These are phyloP conservation scores for Formica selysi DNA, from an alignment of 1,140 invertebrate species.

Conservation along the genomic window DNA sequence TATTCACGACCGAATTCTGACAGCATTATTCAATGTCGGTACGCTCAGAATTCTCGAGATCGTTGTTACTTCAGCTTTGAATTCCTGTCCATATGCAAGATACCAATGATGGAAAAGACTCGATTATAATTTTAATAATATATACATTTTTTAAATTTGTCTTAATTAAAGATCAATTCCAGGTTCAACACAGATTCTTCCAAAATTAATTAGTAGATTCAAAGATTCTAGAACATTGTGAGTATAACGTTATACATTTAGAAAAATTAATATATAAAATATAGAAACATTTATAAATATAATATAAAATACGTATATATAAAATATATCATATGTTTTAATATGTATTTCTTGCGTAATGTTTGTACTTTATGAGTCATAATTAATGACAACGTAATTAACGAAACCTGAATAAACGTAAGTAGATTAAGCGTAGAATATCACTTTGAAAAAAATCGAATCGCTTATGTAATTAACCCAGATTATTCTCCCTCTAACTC, in stretches of 20 bases:
- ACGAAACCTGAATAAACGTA: conserved; percentile 7
- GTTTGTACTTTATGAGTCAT: neutral
- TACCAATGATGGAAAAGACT: neutral
- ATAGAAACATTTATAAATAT: neutral
- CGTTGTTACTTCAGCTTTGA: neutral
- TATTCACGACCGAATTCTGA: conserved; percentile 37
- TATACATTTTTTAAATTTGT: neutral
- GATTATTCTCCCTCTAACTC: conserved; percentile 39
- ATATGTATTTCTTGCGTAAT: neutral
- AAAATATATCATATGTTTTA: neutral
- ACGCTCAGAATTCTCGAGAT: conserved; percentile 13
- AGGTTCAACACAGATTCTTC: neutral
- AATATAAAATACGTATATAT: neutral
- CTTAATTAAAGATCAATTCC: neutral
- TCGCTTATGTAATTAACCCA: conserved; percentile 28
- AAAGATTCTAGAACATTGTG: neutral
- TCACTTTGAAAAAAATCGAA: conserved; percentile 5
- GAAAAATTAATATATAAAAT: neutral
- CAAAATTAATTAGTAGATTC: conserved; percentile 18
- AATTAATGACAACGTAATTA: conserved; percentile 29
- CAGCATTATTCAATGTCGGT: conserved; percentile 44
- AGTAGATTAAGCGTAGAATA: conserved; percentile 8
- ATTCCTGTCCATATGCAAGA: neutral
- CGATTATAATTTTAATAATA: neutral
- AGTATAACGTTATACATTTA: neutral